Conservation (phyloP, 2,113 vertebrate genomes). For the Podarcis raffonei region DNA sequence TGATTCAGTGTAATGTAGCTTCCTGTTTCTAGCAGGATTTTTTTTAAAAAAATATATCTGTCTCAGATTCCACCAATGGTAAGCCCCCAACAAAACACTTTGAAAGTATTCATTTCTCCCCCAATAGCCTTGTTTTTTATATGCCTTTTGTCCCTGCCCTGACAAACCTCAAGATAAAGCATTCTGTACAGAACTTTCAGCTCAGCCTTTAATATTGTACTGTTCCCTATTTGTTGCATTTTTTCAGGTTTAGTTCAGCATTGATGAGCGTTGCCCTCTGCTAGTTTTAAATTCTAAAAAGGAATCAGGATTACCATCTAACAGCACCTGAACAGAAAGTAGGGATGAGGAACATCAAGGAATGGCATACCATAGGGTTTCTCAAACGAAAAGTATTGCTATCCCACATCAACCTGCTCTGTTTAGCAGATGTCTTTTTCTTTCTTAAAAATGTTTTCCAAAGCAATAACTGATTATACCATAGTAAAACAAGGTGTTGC, state of each 20-base stretch:
- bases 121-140: not conserved
- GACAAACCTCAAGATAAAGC: not conserved
- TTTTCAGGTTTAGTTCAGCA: not conserved
- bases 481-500: not conserved
- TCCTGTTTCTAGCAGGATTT: not conserved
- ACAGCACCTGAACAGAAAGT: not conserved
- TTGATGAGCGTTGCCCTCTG: not conserved
- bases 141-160: not conserved
- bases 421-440: not conserved
- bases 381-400: not conserved
- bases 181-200: not conserved
- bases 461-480: not conserved
- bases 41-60: not conserved
- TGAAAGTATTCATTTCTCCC: not conserved
- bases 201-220: not conserved
- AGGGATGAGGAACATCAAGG: not conserved
- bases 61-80: not conserved
- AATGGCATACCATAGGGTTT: not conserved
- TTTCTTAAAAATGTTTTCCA: not conserved
- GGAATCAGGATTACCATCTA: too few species aligned
- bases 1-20: not conserved
- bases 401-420: not conserved
- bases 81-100: not conserved
- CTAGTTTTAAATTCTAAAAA: not conserved
- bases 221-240: not conserved